phyloP scores from a whole-genome alignment of 1,140 invertebrate genomes.

The Leptinotarsa lineolata region DNA sequence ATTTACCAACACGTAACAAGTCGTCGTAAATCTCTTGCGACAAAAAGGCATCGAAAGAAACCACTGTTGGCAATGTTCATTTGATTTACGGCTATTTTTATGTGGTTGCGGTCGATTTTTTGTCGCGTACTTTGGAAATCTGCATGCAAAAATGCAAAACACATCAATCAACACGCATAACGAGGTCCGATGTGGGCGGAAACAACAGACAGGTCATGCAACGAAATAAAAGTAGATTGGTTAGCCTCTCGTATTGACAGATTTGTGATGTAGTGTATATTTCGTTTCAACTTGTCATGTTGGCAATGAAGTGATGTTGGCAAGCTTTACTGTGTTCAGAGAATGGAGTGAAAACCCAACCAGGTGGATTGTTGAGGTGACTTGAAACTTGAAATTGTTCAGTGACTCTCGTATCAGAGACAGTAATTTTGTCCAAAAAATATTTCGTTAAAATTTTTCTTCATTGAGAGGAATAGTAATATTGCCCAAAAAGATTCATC shows the following conservation, averaged over 20 bases:
- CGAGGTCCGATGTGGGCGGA: not conserved
- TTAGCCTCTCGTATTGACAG: slow-evolving; percentile 5
- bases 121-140: slow-evolving; percentile 13
- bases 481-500: no score
- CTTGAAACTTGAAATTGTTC: no score
- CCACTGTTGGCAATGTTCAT: slow-evolving; percentile 5
- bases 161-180: slow-evolving; percentile 17
- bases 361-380: no score
- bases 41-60: slow-evolving; percentile 18
- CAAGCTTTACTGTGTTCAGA: not conserved
- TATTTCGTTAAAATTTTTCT: no score
- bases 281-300: not conserved
- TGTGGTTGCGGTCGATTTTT: slow-evolving; percentile 25
- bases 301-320: not conserved
- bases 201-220: slow-evolving; percentile 9
- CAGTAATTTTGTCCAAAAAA: no score
- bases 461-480: no score
- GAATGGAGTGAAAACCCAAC: no score
- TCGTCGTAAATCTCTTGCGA: slow-evolving; percentile 4
- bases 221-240: slow-evolving; percentile 11
- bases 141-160: slow-evolving; percentile 27
- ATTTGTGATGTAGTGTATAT: not conserved
- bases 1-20: not conserved
- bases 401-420: no score
- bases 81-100: slow-evolving; percentile 11